Conservation (phyloP, 2,113 vertebrate species). For the Tautogolabrus adspersus region DNA sequence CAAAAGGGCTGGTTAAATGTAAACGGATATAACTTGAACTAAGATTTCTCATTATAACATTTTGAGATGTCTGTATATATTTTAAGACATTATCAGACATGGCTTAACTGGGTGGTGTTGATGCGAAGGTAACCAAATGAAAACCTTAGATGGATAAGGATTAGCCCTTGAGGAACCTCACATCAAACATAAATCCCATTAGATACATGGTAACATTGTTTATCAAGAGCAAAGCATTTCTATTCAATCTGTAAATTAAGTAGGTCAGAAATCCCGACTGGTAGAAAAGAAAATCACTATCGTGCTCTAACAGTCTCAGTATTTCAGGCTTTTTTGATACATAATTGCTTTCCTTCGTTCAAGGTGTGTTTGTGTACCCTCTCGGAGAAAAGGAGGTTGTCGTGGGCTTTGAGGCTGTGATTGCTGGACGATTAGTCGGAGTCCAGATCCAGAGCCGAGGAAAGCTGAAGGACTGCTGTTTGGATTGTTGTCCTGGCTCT, state of each 20-base stretch:
- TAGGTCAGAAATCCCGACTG: not conserved
- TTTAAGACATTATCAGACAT: no score
- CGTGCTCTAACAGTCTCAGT: not conserved
- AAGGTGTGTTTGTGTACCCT: conserved; percentile 94
- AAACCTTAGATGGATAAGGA: not conserved
- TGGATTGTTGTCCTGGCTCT: conserved; percentile 81
- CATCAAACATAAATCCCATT: not conserved
- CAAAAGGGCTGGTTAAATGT: no score
- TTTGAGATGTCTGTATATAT: no score
- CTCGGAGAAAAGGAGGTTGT: conserved; percentile 94
- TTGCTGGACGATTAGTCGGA: conserved; percentile 86
- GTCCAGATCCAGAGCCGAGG: conserved; percentile 90
- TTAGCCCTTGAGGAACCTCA: conserved; percentile 4
- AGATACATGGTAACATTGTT: no score
- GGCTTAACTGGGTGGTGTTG: no score
- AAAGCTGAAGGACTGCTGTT: conserved; percentile 88
- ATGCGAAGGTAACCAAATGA: not conserved
- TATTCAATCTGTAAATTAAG: not conserved
- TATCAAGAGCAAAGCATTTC: no score
- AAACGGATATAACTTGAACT: no score
- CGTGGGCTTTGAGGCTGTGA: conserved; percentile 89
- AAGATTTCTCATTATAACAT: no score
- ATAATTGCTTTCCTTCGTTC: not conserved
- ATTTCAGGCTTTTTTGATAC: not conserved
- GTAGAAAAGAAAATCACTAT: not conserved